phyloP scores from a whole-genome alignment of 2,113 vertebrate genomes.

The Candoia aspera region DNA sequence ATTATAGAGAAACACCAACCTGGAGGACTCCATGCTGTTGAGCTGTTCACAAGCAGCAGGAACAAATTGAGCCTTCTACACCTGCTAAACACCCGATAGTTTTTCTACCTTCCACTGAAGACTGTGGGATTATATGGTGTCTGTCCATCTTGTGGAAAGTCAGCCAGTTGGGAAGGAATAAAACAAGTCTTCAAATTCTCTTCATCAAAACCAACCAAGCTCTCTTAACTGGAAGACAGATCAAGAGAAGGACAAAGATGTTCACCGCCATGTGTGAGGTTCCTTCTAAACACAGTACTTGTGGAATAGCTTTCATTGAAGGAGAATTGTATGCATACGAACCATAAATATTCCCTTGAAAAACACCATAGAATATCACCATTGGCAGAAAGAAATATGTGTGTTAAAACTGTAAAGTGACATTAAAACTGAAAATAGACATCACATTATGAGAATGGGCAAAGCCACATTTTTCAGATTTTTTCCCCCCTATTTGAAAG shows the following conservation, averaged over 20 bases:
- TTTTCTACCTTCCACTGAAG: slow-evolving; percentile 40
- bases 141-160: background rate
- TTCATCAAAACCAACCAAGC: background rate
- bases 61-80: slow-evolving; percentile 52
- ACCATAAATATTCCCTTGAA: background rate
- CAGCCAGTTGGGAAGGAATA: background rate
- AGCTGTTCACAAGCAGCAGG: slow-evolving; percentile 77
- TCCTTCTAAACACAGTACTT: slow-evolving; percentile 17
- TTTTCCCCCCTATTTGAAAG: background rate
- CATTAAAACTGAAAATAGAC: background rate
- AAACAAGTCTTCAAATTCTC: slow-evolving; percentile 9
- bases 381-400: background rate
- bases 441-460: background rate
- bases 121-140: slow-evolving; percentile 11
- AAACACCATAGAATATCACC: background rate
- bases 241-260: background rate
- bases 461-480: background rate
- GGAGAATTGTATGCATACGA: background rate
- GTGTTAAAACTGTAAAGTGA: background rate
- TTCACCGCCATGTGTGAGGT: background rate
- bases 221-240: slow-evolving; percentile 19
- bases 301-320: background rate
- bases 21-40: slow-evolving; percentile 84
- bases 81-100: slow-evolving; percentile 19
- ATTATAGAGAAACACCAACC: slow-evolving; percentile 80